A percentile compares a stretch with the other conserved stretches of the same genome.
These are phyloP conservation scores for Pseudococcus jackbeardsleyi DNA, from an alignment of 2,888 invertebrate genomes.

Conservation along the genomic window DNA sequence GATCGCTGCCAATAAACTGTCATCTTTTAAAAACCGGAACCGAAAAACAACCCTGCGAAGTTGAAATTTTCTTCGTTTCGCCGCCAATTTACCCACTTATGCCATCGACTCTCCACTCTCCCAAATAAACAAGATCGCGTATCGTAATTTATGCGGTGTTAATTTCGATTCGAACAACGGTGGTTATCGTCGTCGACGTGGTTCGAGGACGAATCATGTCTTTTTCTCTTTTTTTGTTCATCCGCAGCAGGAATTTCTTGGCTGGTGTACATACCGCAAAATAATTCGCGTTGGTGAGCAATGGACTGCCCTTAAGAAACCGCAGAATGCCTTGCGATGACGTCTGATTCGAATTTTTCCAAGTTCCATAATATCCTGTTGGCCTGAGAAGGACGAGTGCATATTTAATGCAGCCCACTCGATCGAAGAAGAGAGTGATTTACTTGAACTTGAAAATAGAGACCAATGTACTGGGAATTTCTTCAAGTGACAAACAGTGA, in stretches of 20 bases:
- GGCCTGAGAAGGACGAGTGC: background rate
- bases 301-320: no score
- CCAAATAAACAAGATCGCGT: background rate
- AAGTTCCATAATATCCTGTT: background rate
- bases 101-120: background rate
- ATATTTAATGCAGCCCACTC: background rate
- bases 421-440: no score
- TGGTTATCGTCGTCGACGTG: background rate
- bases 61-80: no score
- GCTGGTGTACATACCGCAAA: no score
- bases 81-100: background rate
- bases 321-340: background rate
- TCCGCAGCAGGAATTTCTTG: no score
- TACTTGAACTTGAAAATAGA: no score
- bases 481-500: no score
- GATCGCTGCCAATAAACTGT: slow-evolving; percentile 41
- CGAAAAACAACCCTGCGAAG: background rate
- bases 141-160: background rate
- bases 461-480: no score
- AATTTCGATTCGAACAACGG: background rate
- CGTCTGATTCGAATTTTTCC: no score
- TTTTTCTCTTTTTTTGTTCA: no score
- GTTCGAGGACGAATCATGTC: no score
- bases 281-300: no score
- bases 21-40: background rate